Evolutionary conservation across 2,113 vertebrate species (phyloP).

Genomic region (Argyrosomus japonicus): DNA sequence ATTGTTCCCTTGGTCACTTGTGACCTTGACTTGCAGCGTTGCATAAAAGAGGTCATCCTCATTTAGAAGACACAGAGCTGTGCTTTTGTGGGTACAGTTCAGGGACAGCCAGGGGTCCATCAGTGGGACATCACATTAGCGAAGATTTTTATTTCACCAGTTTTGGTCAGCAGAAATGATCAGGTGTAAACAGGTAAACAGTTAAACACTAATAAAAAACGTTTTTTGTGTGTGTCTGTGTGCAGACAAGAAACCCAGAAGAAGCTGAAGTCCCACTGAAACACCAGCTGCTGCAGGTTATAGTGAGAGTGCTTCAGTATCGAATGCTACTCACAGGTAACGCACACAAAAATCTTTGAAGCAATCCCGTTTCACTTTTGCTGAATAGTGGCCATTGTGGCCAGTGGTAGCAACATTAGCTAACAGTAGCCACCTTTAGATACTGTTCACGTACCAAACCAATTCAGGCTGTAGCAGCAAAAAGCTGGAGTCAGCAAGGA

Average conservation of each 20-base stretch:
- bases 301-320: constrained; percentile 94
- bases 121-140: neutral
- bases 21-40: constrained; percentile 64
- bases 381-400: neutral
- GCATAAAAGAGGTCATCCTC: constrained; percentile 21
- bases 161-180: constrained; percentile 1
- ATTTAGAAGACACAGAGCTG: constrained; percentile 1
- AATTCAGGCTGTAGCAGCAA: neutral
- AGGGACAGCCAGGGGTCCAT: neutral
- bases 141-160: neutral
- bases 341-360: neutral
- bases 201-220: no score
- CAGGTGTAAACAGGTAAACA: neutral
- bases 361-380: neutral
- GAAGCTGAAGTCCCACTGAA: constrained; percentile 85
- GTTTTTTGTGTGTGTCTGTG: constrained; percentile 14
- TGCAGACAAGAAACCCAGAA: constrained; percentile 79
- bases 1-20: constrained; percentile 35
- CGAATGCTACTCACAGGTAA: constrained; percentile 95
- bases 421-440: neutral
- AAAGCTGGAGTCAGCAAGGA: neutral
- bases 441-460: neutral
- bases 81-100: neutral
- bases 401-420: no score
- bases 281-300: constrained; percentile 91